Conservation (phyloP, 1,140 invertebrate species). For the Pomacea maculata region DNA sequence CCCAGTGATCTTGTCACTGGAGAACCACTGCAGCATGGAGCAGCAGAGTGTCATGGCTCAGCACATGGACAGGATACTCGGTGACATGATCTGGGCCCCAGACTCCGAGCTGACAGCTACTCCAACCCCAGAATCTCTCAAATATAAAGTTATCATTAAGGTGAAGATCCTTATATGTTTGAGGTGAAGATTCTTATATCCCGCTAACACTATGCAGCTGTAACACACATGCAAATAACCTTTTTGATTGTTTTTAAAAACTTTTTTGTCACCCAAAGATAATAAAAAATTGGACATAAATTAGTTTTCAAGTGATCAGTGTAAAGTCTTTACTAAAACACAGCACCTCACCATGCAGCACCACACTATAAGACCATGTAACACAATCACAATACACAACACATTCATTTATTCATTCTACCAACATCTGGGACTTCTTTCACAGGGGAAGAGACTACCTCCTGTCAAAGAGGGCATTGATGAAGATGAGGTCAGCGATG, state of each 20-base stretch:
- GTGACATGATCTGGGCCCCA: constrained; percentile 64
- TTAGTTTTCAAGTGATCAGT: too few relatives aligned
- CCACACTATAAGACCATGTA: too few relatives aligned
- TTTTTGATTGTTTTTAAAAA: too few relatives aligned
- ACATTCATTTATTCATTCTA: too few relatives aligned
- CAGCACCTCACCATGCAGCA: too few relatives aligned
- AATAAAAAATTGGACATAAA: too few relatives aligned
- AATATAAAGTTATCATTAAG: constrained; percentile 57
- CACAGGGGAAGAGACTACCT: constrained; percentile 55
- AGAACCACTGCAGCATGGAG: constrained; percentile 95
- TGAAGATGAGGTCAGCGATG: constrained; percentile 58
- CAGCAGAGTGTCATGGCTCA: constrained; percentile 96
- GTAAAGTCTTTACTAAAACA: too few relatives aligned
- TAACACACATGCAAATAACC: too few relatives aligned
- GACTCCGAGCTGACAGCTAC: constrained; percentile 30
- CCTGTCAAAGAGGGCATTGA: constrained; percentile 25
- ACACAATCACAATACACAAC: too few relatives aligned
- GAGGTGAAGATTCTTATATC: not conserved
- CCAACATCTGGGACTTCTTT: too few relatives aligned
- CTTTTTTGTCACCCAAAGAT: too few relatives aligned
- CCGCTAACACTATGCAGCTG: too few relatives aligned
- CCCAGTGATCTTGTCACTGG: constrained; percentile 96
- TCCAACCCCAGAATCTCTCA: constrained; percentile 54
- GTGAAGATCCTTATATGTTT: constrained; percentile 27
- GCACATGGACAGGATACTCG: constrained; percentile 87